phyloP scores from a whole-genome alignment of 1,140 invertebrate genomes.

The Pachypsylla venusta region DNA sequence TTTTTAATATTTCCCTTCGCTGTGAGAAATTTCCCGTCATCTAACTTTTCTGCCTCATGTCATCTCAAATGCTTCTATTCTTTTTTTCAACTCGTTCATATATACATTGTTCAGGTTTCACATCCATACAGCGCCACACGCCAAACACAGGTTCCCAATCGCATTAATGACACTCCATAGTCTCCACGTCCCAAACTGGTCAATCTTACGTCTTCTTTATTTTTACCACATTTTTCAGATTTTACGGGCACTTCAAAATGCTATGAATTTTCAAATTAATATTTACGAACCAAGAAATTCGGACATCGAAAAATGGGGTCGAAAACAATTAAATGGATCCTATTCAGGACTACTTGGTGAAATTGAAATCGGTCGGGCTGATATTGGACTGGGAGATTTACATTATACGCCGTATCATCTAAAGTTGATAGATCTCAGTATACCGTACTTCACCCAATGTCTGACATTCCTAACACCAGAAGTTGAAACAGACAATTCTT shows the following conservation, averaged over 20 bases:
- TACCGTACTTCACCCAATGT: slow-evolving; percentile 62
- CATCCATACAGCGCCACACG: too few species aligned
- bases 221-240: too few species aligned
- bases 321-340: slow-evolving; percentile 38
- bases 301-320: slow-evolving; percentile 46
- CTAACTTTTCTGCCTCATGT: too few species aligned
- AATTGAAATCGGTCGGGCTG: slow-evolving; percentile 45
- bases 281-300: slow-evolving; percentile 45
- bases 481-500: slow-evolving; percentile 57
- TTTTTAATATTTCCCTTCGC: too few species aligned
- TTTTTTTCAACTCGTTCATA: too few species aligned
- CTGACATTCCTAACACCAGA: slow-evolving; percentile 68
- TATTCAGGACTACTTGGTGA: slow-evolving; percentile 54
- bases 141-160: too few species aligned
- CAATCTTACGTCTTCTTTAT: too few species aligned
- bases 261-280: slow-evolving; percentile 48
- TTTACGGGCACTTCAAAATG: slow-evolving; percentile 42
- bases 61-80: too few species aligned
- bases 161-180: too few species aligned
- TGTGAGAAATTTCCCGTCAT: too few species aligned
- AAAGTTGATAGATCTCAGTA: slow-evolving; percentile 52
- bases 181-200: too few species aligned
- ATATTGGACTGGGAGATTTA: slow-evolving; percentile 59
- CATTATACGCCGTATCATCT: slow-evolving; percentile 52
- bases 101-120: too few species aligned